Evolutionary conservation across 2,888 invertebrate species (phyloP), one percentile per base, ranked within the genome.

Genomic region (Chironomus riparius): DNA sequence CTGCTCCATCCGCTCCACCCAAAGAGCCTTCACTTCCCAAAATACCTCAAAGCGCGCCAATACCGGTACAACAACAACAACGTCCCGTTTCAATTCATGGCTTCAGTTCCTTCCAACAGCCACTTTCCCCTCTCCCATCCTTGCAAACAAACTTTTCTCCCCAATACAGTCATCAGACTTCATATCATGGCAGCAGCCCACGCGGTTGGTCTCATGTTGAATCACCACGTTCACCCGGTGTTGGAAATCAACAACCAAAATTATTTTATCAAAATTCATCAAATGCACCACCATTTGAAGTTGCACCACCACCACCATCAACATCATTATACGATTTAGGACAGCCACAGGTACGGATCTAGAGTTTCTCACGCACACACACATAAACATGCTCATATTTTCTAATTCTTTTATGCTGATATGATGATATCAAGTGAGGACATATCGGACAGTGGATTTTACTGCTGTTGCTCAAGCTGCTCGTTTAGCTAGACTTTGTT

Each of bases 141-240:
- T 76, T 70, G 28, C 71, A 69, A 70, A 69, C 72, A 38, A 70
- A 15, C 65, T 72, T 56, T 22, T 13, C 65, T 6, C 77, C 75
- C 70, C 77, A 47, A 70, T 76, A 62, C 22, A 65, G 69, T 28
- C 77, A 24, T 2, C 62, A 61, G n/a, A 18, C 4, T 65, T 47
- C 73, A 4, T 65, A 24, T 65, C 13, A 24, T 10, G n/a, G 15
- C 48, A 28, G 56, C 70, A 77, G 78, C 76, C 77, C 78, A 56
- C 86, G 86, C 15, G 77, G 77, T 79, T 86, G 86, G 86, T 85
- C 85, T 78, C 86, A 86, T 61, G 86, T 86, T 24, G 7, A 69
- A 12, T 50, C 56, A 24, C 70, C 56, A 18, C 74, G 72, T 50
- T 61, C 70, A 47, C 62, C 76, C n/a, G 15, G 47, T 15, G 62